Base-by-base conservation (phyloP, 64 coral and sea anemone species). In the Montipora foliosa region DNA sequence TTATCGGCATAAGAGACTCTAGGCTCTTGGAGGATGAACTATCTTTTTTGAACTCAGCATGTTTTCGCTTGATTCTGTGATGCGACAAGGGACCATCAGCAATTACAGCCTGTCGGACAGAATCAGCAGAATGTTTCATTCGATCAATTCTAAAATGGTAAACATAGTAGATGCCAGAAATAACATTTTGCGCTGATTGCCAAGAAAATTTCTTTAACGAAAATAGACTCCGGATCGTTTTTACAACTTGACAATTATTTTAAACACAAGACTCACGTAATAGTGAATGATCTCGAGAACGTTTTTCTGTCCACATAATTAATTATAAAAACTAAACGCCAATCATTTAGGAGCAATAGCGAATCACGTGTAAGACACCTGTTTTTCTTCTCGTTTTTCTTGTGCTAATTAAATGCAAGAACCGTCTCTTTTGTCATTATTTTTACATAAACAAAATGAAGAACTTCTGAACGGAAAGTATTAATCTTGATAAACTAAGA, bases 301-400 rank as follows among this genome's bases (percentile, higher is more conserved):
- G 22, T 16, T 15, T 62, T 61, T n/a, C 8, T 70, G 64, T 5
- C 5, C 17, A 67, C 14, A 19, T 84, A 71, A 86, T 86, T 86
- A 6, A 48, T 84, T 47, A 13, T 45, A 17, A 86, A 66, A 71
- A 13, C 2, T 14, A 67, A 68, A 44, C 68, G 82, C 47, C 82
- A 86, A 24, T 86, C 82, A 86, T 68, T 72, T 50, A 68, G 6
- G 3, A n/a, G 76, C 44, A 2, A 4, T 3, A 49, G 66, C 82
- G 64, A 86, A 86, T 86, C 82, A 21, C 16, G 7, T 44, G 8
- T 9, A 86, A 86, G 82, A 70, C 82, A 86, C 82, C 82, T 86
- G 82, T 86, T 49, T 37, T 61, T 44, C 5, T 4, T 4, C 37
- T 17, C 17, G 37, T 66, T 44, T 29, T 6, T 45, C 44, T 11